Percentiles rank a stretch among this genome's conserved stretches.
phyloP scores from a whole-genome alignment of 1,140 invertebrate genomes.

The Zaprionus taronus region DNA sequence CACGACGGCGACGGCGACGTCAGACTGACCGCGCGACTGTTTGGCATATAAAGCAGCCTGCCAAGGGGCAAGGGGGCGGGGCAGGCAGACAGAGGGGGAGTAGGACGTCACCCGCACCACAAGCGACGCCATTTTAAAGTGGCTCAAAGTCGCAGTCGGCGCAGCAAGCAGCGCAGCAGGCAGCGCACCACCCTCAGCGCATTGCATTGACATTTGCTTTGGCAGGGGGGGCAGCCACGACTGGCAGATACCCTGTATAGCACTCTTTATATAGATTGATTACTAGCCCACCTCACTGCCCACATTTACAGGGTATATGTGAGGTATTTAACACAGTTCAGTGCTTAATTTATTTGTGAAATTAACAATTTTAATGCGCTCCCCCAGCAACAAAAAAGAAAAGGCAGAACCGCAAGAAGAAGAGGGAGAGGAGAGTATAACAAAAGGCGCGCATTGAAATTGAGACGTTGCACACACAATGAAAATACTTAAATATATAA shows the following conservation, averaged over 20 bases:
- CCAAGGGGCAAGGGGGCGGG: slow-evolving; percentile 10
- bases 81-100: neutral
- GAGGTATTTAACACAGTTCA: slow-evolving; percentile 52
- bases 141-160: slow-evolving; percentile 33
- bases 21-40: slow-evolving; percentile 40
- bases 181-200: slow-evolving; percentile 33
- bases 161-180: slow-evolving; percentile 4
- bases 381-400: slow-evolving; percentile 22
- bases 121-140: slow-evolving; percentile 58
- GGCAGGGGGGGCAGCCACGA: neutral
- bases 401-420: slow-evolving; percentile 25
- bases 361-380: slow-evolving; percentile 79
- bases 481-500: slow-evolving; percentile 70
- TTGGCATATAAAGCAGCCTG: slow-evolving; percentile 74
- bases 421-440: slow-evolving; percentile 18
- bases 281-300: neutral
- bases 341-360: slow-evolving; percentile 79
- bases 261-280: no score
- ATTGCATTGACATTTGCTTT: slow-evolving; percentile 43
- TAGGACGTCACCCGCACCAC: slow-evolving; percentile 51
- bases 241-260: neutral
- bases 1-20: slow-evolving; percentile 67
- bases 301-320: slow-evolving; percentile 24
- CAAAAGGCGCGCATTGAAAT: slow-evolving; percentile 72
- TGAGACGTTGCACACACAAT: slow-evolving; percentile 62